A percentile compares a stretch with the other conserved stretches of the same genome.
Evolutionary conservation across 2,797 vertebrate genomes (phyloP).

Genomic region (Spheniscus humboldti): DNA sequence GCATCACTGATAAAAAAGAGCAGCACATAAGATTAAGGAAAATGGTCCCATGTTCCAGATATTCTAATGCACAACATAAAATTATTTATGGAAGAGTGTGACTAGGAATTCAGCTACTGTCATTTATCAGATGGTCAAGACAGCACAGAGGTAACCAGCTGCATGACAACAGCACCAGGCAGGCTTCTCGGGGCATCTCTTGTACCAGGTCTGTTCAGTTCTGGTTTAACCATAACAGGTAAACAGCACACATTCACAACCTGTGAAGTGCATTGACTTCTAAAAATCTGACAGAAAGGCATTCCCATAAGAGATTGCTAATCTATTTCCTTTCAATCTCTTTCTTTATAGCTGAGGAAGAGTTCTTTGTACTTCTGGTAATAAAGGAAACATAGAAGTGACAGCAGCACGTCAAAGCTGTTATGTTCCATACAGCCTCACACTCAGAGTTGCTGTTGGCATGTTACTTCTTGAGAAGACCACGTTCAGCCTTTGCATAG

Average conservation of each 20-base stretch:
- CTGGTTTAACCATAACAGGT: not conserved
- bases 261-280: not conserved
- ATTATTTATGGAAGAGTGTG: conserved; percentile 29
- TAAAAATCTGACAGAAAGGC: not conserved
- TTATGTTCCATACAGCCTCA: not conserved
- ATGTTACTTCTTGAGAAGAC: not conserved
- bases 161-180: not conserved
- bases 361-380: conserved; percentile 27
- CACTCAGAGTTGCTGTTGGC: not conserved
- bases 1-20: not conserved
- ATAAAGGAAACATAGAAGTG: conserved; percentile 17
- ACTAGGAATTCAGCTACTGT: conserved; percentile 23
- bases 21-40: not conserved
- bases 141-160: not conserved
- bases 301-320: not conserved
- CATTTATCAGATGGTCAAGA: conserved; percentile 38
- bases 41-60: not conserved
- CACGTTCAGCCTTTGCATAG: not conserved
- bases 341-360: not conserved
- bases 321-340: conserved; percentile 29
- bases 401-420: conserved; percentile 35
- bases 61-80: conserved; percentile 9
- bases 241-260: not conserved
- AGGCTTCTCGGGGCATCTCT: not conserved
- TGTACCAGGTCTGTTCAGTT: not conserved